These are phyloP conservation scores for Lepidothrix coronata DNA, from an alignment of 2,113 vertebrate species.

Conservation along the genomic window DNA sequence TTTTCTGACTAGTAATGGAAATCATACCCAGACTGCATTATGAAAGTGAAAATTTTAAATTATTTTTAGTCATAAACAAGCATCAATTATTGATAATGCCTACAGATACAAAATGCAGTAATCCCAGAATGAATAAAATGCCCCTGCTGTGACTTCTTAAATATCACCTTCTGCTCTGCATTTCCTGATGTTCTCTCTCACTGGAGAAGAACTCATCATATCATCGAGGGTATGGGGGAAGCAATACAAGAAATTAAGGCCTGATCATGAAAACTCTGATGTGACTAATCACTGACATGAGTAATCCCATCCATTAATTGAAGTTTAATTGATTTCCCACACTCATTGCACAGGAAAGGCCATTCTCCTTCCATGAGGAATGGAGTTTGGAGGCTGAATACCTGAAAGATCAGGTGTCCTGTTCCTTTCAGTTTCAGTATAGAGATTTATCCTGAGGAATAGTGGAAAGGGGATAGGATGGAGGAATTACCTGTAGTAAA, in stretches of 20 bases:
- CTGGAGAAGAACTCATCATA: not conserved
- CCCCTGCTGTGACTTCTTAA: not conserved
- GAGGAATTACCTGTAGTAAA: not conserved
- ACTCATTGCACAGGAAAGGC: not conserved
- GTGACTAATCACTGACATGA: not conserved
- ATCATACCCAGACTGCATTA: not conserved
- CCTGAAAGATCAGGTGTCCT: not conserved
- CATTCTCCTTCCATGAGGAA: not conserved
- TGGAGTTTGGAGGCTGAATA: not conserved
- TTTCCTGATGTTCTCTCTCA: not conserved
- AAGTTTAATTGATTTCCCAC: not conserved
- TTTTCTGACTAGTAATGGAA: not conserved
- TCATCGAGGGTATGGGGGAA: not conserved
- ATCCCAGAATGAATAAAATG: not conserved
- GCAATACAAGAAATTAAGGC: not conserved
- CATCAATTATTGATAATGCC: not conserved
- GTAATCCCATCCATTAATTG: not conserved
- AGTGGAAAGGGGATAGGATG: not conserved
- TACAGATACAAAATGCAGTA: not conserved
- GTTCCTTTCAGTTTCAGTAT: not conserved
- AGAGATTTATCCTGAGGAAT: not conserved
- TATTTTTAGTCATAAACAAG: conserved; percentile 5
- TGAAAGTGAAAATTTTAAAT: not conserved
- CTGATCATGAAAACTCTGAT: conserved; percentile 11
- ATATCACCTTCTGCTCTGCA: not conserved